Conservation (phyloP, 2,113 vertebrate species). For the Rhynchopsitta pachyrhyncha region DNA sequence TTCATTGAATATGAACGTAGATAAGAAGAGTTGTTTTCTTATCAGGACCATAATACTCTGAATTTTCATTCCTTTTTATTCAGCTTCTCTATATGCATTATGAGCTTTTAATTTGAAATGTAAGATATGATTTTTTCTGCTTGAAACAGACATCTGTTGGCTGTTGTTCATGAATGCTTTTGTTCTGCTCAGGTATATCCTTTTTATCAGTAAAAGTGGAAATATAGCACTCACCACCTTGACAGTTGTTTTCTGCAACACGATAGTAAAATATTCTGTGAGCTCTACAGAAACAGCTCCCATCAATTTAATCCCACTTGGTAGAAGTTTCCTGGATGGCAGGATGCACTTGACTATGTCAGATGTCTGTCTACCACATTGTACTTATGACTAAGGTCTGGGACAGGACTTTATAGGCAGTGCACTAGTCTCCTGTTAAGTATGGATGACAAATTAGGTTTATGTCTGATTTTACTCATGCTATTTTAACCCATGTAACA, state of each 20-base stretch:
- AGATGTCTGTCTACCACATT: fast-evolving
- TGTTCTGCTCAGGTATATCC: neutral
- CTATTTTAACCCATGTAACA: neutral
- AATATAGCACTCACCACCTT: neutral
- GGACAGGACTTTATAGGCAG: neutral
- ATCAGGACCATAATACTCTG: fast-evolving
- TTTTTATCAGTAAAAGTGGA: neutral
- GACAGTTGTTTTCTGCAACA: neutral
- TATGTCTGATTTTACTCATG: fast-evolving
- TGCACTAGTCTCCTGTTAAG: fast-evolving
- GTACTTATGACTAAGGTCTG: neutral
- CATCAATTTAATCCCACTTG: neutral
- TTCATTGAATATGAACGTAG: neutral
- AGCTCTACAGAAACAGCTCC: neutral
- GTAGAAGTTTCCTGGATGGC: neutral
- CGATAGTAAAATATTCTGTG: neutral
- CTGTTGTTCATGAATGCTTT: neutral
- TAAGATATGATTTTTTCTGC: neutral
- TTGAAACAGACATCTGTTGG: neutral
- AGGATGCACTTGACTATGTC: neutral
- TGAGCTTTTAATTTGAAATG: neutral
- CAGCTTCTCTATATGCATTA: neutral
- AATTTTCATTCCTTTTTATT: neutral
- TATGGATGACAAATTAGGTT: neutral
- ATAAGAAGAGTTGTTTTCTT: neutral